A percentile compares a stretch with the other conserved stretches of the same genome.
These are phyloP conservation scores for Goniozus legneri DNA, from an alignment of 1,140 invertebrate genomes.

Conservation along the genomic window DNA sequence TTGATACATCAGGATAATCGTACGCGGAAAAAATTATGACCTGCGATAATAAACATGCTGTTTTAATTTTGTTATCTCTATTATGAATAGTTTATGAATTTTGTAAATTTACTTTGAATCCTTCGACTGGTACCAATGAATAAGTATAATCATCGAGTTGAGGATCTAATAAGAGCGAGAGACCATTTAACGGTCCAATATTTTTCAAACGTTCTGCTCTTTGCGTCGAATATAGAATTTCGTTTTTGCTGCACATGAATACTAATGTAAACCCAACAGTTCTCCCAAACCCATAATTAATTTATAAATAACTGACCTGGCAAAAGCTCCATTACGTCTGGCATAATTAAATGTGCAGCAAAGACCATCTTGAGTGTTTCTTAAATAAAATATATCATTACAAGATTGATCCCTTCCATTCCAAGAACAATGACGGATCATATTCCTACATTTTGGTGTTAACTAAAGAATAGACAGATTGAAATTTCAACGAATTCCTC, in stretches of 20 bases:
- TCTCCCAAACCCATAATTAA: too few relatives aligned
- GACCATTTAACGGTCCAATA: slow-evolving; percentile 5
- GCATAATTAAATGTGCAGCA: slow-evolving; percentile 26
- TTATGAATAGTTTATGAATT: too few relatives aligned
- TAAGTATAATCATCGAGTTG: slow-evolving; percentile 11
- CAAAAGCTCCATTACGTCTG: slow-evolving; percentile 12
- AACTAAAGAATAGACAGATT: neutral
- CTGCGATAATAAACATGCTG: too few relatives aligned
- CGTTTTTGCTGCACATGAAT: too few relatives aligned
- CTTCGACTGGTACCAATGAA: slow-evolving; percentile 2
- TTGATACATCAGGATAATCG: slow-evolving; percentile 16
- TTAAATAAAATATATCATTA: slow-evolving; percentile 14
- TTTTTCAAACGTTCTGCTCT: slow-evolving; percentile 1
- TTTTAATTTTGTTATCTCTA: too few relatives aligned
- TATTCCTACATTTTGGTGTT: slow-evolving; percentile 10
- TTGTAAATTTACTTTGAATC: slow-evolving; percentile 17
- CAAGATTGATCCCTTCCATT: slow-evolving; percentile 13
- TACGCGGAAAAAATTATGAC: slow-evolving; percentile 9
- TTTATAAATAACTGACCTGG: slow-evolving; percentile 4
- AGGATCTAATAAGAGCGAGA: slow-evolving; percentile 11
- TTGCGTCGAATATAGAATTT: neutral
- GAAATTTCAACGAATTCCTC: neutral
- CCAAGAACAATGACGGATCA: slow-evolving; percentile 14
- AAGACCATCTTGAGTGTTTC: slow-evolving; percentile 16
- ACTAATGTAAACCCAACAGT: too few relatives aligned